Conservation (phyloP, 2,888 invertebrate genomes). For the Sarcophaga subvicina region DNA sequence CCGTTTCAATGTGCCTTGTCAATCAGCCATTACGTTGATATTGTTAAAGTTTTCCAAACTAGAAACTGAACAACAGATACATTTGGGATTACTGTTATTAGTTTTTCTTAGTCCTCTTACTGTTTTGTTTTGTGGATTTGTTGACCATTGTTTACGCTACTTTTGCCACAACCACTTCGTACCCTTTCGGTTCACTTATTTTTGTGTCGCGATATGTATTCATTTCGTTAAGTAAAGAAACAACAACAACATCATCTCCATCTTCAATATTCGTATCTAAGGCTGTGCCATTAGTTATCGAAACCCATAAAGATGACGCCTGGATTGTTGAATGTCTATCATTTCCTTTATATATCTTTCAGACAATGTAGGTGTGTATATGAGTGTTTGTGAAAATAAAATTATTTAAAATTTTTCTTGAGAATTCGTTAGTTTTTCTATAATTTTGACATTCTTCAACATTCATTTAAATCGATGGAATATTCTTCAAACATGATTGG, state of each 20-base stretch:
- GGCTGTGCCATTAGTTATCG: constrained; percentile 46
- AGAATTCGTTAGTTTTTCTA: constrained; percentile 44
- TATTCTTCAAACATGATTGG: not conserved
- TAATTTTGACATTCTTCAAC: constrained; percentile 46
- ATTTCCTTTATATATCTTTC: not conserved
- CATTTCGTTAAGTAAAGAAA: constrained; percentile 54
- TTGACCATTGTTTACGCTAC: constrained; percentile 52
- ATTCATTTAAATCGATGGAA: constrained; percentile 30
- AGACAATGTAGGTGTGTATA: not conserved
- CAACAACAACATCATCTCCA: constrained; percentile 13
- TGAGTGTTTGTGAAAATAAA: not conserved
- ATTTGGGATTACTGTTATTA: constrained; percentile 38
- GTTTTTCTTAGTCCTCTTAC: constrained; percentile 1
- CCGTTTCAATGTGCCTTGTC: not conserved
- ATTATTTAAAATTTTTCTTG: constrained; percentile 45
- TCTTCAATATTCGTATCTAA: not conserved
- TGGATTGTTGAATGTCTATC: constrained; percentile 48
- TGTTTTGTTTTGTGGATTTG: constrained; percentile 27
- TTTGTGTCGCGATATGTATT: constrained; percentile 19
- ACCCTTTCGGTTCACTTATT: constrained; percentile 46
- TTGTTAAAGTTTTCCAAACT: constrained; percentile 50
- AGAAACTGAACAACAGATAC: constrained; percentile 39
- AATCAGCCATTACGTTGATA: constrained; percentile 20
- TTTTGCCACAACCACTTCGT: constrained; percentile 45
- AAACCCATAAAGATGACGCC: constrained; percentile 57